These are phyloP conservation scores for Drosophila lutescens DNA, from an alignment of 2,888 invertebrate species.

Conservation along the genomic window DNA sequence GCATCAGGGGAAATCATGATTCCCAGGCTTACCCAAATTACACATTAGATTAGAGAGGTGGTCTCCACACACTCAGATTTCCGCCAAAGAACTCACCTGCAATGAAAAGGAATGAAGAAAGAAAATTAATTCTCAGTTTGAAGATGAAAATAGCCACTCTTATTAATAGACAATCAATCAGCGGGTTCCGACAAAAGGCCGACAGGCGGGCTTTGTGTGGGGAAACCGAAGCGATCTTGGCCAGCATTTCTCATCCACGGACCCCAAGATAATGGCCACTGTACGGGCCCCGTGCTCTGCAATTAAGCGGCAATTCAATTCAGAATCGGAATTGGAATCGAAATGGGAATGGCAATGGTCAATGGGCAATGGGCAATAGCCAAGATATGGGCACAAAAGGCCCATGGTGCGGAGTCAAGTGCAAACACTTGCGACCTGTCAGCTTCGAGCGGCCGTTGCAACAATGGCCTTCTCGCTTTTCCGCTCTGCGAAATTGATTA, in stretches of 20 bases:
- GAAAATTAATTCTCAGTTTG: slow-evolving; percentile 27
- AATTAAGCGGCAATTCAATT: slow-evolving; percentile 50
- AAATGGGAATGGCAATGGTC: slow-evolving; percentile 19
- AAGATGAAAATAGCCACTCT: slow-evolving; percentile 29
- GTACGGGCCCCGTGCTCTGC: slow-evolving; percentile 27
- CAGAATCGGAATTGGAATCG: slow-evolving; percentile 26
- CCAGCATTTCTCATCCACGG: slow-evolving; percentile 13
- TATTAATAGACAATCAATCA: slow-evolving; percentile 66
- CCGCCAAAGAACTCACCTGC: slow-evolving; percentile 41
- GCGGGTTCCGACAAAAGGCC: slow-evolving; percentile 61
- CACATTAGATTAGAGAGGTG: slow-evolving; percentile 15
- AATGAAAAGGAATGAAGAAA: slow-evolving; percentile 18
- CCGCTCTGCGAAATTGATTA: slow-evolving; percentile 73
- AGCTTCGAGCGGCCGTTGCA: slow-evolving; percentile 18
- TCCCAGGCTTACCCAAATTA: slow-evolving; percentile 34
- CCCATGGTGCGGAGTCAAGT: slow-evolving; percentile 37
- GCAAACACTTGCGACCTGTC: slow-evolving; percentile 46
- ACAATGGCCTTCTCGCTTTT: slow-evolving; percentile 30
- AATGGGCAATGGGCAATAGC: slow-evolving; percentile 7
- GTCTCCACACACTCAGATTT: background rate
- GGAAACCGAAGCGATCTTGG: slow-evolving; percentile 14
- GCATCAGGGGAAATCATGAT: background rate
- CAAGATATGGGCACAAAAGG: slow-evolving; percentile 22
- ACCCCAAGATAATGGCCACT: slow-evolving; percentile 31
- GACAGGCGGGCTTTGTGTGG: slow-evolving; percentile 16